A percentile compares a stretch with the other conserved stretches of the same genome.
Evolutionary conservation across 2,113 vertebrate species (phyloP).

Genomic region (Kobus ellipsiprymnus): DNA sequence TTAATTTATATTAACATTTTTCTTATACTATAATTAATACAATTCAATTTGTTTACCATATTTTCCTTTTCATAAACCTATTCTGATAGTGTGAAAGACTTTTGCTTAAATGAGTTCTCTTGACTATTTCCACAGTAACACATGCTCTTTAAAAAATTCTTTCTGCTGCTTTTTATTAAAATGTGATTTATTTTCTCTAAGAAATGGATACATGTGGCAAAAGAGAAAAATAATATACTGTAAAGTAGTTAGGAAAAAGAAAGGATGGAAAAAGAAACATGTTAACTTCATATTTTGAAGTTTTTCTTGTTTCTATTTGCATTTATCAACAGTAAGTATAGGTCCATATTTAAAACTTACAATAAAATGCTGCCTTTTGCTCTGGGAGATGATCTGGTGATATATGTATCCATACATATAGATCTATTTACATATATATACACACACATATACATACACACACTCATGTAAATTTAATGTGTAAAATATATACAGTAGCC

Average conservation of each 20-base stretch:
- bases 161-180: background rate
- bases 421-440: background rate
- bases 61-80: background rate
- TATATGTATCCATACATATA: background rate
- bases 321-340: background rate
- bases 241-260: background rate
- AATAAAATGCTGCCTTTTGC: background rate
- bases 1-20: background rate
- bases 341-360: background rate
- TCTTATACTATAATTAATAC: background rate
- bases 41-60: background rate
- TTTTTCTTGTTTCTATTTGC: background rate
- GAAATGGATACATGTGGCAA: background rate
- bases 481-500: too few species aligned
- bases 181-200: background rate
- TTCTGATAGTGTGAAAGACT: background rate
- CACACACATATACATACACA: background rate
- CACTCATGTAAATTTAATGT: background rate
- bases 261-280: background rate
- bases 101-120: background rate
- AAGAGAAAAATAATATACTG: background rate
- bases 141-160: background rate
- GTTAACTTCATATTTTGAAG: background rate
- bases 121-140: background rate
- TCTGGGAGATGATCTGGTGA: background rate